Evolutionary conservation across 2,797 vertebrate species (phyloP).

Genomic region (Balearica regulorum): DNA sequence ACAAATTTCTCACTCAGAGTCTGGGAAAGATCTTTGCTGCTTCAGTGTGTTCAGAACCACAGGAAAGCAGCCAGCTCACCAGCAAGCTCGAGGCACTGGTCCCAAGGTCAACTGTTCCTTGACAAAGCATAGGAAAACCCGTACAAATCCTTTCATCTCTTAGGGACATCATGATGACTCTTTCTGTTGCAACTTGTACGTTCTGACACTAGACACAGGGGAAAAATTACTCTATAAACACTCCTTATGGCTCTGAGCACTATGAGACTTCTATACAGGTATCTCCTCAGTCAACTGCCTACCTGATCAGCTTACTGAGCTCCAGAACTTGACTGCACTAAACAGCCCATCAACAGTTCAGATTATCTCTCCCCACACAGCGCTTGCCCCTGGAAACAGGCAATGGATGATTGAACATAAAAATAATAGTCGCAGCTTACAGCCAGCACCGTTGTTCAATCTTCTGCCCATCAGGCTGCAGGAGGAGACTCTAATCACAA

Average conservation of each 20-base stretch:
- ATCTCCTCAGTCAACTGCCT: neutral
- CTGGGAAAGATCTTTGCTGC: neutral
- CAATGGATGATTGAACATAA: neutral
- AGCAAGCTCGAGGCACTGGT: neutral
- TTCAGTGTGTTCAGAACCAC: neutral
- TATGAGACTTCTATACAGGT: neutral
- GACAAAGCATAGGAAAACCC: neutral
- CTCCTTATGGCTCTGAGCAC: accelerated
- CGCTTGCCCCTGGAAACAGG: neutral
- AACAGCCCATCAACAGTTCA: neutral
- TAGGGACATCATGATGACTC: neutral
- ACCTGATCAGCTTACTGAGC: neutral
- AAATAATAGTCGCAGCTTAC: neutral
- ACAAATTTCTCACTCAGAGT: neutral
- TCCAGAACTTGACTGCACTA: neutral
- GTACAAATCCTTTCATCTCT: neutral
- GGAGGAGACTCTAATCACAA: neutral
- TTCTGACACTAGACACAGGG: neutral
- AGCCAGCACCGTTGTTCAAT: neutral
- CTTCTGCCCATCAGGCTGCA: neutral
- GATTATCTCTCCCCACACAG: neutral
- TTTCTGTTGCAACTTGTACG: neutral
- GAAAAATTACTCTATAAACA: neutral
- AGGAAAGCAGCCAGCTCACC: neutral
- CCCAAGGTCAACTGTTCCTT: neutral